A percentile compares a stretch with the other conserved stretches of the same genome.
phyloP scores from a whole-genome alignment of 2,113 vertebrate genomes.

The Pagrus major region DNA sequence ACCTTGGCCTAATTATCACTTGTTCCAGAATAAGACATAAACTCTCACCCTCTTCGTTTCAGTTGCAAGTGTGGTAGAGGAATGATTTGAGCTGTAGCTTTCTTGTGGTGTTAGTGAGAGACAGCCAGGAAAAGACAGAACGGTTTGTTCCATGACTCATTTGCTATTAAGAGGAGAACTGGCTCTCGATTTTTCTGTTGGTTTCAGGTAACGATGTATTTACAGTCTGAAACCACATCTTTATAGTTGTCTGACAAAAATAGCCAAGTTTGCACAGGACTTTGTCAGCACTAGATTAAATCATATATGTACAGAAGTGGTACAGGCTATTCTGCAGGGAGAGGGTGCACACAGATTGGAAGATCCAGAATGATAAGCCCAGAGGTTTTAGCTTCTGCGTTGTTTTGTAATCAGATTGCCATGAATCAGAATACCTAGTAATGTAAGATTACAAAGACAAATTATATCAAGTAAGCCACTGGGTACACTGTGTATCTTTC shows the following conservation, averaged over 20 bases:
- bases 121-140: slow-evolving; percentile 43
- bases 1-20: background rate
- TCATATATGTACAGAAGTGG: slow-evolving; percentile 29
- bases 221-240: slow-evolving; percentile 23
- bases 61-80: slow-evolving; percentile 9
- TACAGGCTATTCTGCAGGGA: slow-evolving; percentile 13
- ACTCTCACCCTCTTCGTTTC: background rate
- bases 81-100: slow-evolving; percentile 5
- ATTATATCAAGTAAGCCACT: background rate
- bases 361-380: slow-evolving; percentile 33
- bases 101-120: slow-evolving; percentile 34
- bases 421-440: slow-evolving; percentile 30
- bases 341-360: slow-evolving; percentile 23
- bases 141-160: slow-evolving; percentile 68
- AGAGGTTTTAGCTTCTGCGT: background rate
- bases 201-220: slow-evolving; percentile 31
- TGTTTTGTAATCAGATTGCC: slow-evolving; percentile 37
- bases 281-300: slow-evolving; percentile 16
- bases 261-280: slow-evolving; percentile 10
- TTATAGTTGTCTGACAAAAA: slow-evolving; percentile 21
- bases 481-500: background rate
- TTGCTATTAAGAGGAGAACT: slow-evolving; percentile 45
- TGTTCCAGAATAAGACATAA: background rate
- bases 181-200: slow-evolving; percentile 33
- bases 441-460: slow-evolving; percentile 15